Conservation (phyloP, 2,113 vertebrate species). For the Chaetodon auriga region DNA sequence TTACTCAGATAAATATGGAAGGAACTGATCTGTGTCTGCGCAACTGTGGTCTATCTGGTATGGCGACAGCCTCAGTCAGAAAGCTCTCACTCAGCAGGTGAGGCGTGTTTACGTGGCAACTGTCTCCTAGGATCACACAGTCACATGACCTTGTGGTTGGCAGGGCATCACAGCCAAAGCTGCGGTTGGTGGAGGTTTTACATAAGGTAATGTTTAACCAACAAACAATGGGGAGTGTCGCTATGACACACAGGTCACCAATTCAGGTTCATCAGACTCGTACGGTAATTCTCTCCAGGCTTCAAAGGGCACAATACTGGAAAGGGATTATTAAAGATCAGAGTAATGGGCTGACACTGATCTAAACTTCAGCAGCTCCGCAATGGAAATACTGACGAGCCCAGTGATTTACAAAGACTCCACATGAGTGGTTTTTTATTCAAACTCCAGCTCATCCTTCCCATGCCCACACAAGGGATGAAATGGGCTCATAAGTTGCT, state of each 20-base stretch:
- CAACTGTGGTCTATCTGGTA: constrained; percentile 54
- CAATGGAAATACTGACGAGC: constrained; percentile 50
- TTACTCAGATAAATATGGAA: constrained; percentile 63
- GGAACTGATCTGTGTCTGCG: constrained; percentile 46
- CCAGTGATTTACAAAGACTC: constrained; percentile 36
- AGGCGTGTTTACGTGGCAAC: constrained; percentile 79
- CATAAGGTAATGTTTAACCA: constrained; percentile 82
- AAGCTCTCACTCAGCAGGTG: constrained; percentile 73
- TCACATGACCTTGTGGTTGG: constrained; percentile 77
- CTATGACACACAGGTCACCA: constrained; percentile 75
- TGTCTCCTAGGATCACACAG: constrained; percentile 57
- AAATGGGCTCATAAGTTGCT: neutral
- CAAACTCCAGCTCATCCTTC: neutral
- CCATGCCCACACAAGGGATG: neutral
- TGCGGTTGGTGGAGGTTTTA: constrained; percentile 66
- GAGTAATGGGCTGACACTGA: constrained; percentile 5
- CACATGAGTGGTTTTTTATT: constrained; percentile 1
- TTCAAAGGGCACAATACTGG: constrained; percentile 42
- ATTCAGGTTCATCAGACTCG: constrained; percentile 61
- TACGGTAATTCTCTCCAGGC: constrained; percentile 51
- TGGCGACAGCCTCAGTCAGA: constrained; percentile 44
- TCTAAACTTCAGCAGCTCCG: constrained; percentile 16
- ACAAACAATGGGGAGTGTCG: constrained; percentile 80
- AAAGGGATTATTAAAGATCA: constrained; percentile 32
- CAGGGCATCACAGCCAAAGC: constrained; percentile 57